Evolutionary conservation across 2,888 invertebrate species (phyloP).

Genomic region (Amiota communis): DNA sequence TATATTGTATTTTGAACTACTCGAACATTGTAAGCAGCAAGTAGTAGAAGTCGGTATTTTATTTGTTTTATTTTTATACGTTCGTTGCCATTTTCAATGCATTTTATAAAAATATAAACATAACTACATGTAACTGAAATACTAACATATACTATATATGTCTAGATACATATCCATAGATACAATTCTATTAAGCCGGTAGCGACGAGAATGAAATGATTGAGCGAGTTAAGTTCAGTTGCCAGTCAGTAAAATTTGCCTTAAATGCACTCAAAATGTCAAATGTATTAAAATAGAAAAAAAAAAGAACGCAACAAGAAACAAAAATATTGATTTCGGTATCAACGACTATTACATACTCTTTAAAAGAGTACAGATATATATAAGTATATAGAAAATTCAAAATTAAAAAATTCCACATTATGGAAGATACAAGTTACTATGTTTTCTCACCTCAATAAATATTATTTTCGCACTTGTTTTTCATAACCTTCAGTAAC

Average conservation of each 20-base stretch:
- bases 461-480: no score
- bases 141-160: background rate
- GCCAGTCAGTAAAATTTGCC: slow-evolving; percentile 14
- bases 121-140: background rate
- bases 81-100: slow-evolving; percentile 41
- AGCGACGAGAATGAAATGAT: background rate
- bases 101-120: slow-evolving; percentile 21
- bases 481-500: no score
- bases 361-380: no score
- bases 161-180: slow-evolving; percentile 1
- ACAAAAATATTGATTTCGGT: no score
- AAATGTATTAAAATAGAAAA: background rate
- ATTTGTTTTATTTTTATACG: slow-evolving; percentile 46
- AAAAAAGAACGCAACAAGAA: no score
- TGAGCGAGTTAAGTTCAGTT: slow-evolving; percentile 13
- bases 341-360: no score
- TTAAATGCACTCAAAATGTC: slow-evolving; percentile 24
- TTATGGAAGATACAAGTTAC: no score
- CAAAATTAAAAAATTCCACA: no score
- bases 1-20: background rate
- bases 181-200: slow-evolving; percentile 7
- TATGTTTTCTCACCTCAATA: no score
- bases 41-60: no score
- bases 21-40: slow-evolving; percentile 43
- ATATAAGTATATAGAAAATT: no score